phyloP scores from a whole-genome alignment of 2,888 invertebrate species.

The Mayetiola destructor region DNA sequence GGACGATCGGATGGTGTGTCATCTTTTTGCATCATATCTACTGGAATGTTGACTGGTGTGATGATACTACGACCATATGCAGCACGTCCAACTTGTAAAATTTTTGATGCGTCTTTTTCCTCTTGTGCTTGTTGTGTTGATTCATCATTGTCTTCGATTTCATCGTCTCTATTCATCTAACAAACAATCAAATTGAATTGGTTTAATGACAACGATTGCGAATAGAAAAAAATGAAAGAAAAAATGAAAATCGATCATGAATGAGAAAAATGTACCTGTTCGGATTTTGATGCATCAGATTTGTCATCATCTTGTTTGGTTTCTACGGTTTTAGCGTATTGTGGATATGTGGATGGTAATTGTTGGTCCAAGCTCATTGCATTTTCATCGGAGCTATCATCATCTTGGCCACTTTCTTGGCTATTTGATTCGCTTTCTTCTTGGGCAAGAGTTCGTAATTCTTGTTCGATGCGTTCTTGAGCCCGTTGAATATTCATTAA shows the following conservation, averaged over 20 bases:
- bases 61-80: slow-evolving; percentile 35
- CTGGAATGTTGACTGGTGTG: slow-evolving; percentile 38
- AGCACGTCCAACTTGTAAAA: slow-evolving; percentile 32
- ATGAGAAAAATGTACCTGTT: too few relatives aligned
- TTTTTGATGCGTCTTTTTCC: slow-evolving; percentile 24
- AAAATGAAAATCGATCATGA: too few relatives aligned
- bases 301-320: background rate
- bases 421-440: slow-evolving; percentile 21
- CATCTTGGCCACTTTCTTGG: background rate
- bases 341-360: slow-evolving; percentile 19
- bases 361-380: slow-evolving; percentile 17
- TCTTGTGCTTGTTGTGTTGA: slow-evolving; percentile 17
- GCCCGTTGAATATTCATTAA: slow-evolving; percentile 35
- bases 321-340: background rate
- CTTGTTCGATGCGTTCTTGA: slow-evolving; percentile 33
- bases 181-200: too few relatives aligned
- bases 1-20: slow-evolving; percentile 46
- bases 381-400: slow-evolving; percentile 19
- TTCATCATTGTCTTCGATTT: slow-evolving; percentile 10
- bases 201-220: too few relatives aligned
- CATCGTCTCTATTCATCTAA: background rate
- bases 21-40: slow-evolving; percentile 43
- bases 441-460: slow-evolving; percentile 30
- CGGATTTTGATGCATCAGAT: background rate
- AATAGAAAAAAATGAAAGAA: too few relatives aligned